A percentile compares a stretch with the other conserved stretches of the same genome.
Conservation (phyloP, 2,888 invertebrate genomes). For the Sinelater perroti region DNA sequence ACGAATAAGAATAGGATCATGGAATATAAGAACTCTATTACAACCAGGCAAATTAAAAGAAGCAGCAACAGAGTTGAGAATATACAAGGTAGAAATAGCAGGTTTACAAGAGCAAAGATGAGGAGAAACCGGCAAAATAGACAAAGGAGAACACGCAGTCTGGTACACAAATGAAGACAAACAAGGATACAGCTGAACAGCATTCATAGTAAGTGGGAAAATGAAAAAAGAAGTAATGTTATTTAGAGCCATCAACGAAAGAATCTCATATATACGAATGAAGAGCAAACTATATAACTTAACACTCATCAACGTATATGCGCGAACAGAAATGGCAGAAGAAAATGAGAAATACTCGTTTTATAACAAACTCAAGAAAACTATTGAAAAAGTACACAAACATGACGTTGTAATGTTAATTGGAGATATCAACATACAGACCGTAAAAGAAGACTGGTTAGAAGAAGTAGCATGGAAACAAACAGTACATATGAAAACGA, state of each 20-base stretch:
- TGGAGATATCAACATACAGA: not conserved
- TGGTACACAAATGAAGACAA: too few relatives aligned
- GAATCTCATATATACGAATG: not conserved
- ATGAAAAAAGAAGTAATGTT: conserved; percentile 3
- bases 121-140: too few relatives aligned
- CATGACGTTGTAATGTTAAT: conserved; percentile 6
- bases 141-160: too few relatives aligned
- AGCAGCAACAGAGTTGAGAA: too few relatives aligned
- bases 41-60: too few relatives aligned
- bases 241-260: conserved; percentile 5
- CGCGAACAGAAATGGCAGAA: too few relatives aligned
- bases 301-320: not conserved
- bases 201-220: conserved; percentile 6
- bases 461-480: conserved; percentile 2
- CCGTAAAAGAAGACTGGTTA: conserved; percentile 1
- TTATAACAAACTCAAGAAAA: not conserved
- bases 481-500: conserved; percentile 3
- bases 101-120: too few relatives aligned
- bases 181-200: too few relatives aligned
- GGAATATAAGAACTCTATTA: too few relatives aligned
- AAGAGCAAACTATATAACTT: not conserved
- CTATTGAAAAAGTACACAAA: conserved; percentile 2
- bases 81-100: too few relatives aligned
- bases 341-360: not conserved
- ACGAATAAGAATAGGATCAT: too few relatives aligned